Conservation (phyloP, 2,113 vertebrate species). For the Daboia siamensis region DNA sequence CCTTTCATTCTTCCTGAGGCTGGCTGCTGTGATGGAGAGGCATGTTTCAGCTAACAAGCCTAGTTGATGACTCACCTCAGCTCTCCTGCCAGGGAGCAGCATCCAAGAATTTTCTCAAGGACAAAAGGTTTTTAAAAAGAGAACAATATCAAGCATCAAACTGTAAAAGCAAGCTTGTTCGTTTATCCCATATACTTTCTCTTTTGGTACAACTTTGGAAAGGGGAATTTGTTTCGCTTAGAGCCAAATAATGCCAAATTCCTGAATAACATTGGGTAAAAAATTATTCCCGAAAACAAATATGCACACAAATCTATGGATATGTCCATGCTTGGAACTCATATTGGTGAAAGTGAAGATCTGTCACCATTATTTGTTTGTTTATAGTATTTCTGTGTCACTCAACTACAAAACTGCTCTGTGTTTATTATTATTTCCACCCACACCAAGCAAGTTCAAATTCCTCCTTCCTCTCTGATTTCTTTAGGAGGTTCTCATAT, state of each 20-base stretch:
- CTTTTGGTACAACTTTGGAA: neutral
- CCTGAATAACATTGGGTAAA: neutral
- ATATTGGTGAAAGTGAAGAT: neutral
- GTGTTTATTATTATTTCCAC: neutral
- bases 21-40: neutral
- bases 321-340: neutral
- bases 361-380: neutral
- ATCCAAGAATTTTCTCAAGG: constrained; percentile 25
- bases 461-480: neutral
- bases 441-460: neutral
- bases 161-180: neutral
- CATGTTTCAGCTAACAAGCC: neutral
- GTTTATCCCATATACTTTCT: neutral
- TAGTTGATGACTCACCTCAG: constrained; percentile 24
- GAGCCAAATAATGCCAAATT: neutral
- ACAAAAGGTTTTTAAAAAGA: constrained; percentile 1
- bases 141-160: neutral
- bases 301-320: neutral
- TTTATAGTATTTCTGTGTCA: no score
- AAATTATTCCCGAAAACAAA: neutral
- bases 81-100: neutral
- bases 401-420: neutral
- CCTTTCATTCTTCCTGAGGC: neutral
- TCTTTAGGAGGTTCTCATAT: neutral
- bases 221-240: neutral